A percentile compares a stretch with the other conserved stretches of the same genome.
Evolutionary conservation across 2,113 vertebrate genomes (phyloP).

Genomic region (Seriola rivoliana): DNA sequence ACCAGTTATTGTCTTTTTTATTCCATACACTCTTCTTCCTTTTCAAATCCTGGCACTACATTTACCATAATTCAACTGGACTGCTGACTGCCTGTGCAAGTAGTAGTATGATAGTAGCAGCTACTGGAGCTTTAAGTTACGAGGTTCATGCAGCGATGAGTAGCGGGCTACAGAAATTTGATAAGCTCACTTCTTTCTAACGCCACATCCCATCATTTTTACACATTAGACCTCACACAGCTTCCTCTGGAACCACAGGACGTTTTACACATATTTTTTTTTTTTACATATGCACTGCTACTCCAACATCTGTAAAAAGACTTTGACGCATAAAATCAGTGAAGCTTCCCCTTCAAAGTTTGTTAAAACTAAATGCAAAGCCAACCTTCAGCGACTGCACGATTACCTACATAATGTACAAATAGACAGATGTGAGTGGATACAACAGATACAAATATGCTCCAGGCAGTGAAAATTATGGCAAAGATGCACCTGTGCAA

Average conservation of each 20-base stretch:
- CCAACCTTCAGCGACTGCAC: not conserved
- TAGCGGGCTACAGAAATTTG: not conserved
- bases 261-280: too few relatives aligned
- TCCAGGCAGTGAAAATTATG: too few relatives aligned
- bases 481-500: too few relatives aligned
- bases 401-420: not conserved
- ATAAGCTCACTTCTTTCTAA: not conserved
- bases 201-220: not conserved
- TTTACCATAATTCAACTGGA: not conserved
- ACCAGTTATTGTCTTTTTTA: not conserved
- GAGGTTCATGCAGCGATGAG: not conserved
- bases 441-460: too few relatives aligned
- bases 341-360: not conserved
- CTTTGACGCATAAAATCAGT: not conserved
- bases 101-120: too few relatives aligned
- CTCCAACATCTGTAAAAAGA: too few relatives aligned
- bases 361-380: not conserved
- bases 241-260: too few relatives aligned
- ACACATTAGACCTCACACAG: not conserved
- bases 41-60: not conserved
- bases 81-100: not conserved
- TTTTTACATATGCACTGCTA: too few relatives aligned
- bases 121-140: not conserved
- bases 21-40: not conserved
- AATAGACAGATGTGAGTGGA: not conserved